These are phyloP conservation scores for Pempheris klunzingeri DNA, from an alignment of 2,797 vertebrate species.

Conservation along the genomic window DNA sequence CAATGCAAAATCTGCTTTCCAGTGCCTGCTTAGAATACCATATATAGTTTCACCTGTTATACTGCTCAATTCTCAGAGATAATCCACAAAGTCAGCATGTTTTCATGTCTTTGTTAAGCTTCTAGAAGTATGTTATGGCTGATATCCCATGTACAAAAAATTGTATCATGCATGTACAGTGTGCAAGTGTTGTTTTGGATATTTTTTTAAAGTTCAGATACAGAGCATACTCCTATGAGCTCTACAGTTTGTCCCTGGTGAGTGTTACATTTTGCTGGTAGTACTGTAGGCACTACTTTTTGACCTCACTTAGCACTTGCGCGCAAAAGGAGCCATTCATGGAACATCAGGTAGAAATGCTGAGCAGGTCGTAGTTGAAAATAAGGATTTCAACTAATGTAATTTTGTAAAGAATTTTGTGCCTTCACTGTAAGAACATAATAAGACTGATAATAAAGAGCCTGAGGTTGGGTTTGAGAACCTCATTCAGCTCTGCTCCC, in stretches of 20 bases:
- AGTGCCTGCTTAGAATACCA: conserved; percentile 81
- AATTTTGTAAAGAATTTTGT: neutral
- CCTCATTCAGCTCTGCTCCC: conserved; percentile 1
- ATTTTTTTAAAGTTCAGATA: conserved; percentile 12
- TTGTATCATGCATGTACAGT: conserved; percentile 14
- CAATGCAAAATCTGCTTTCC: conserved; percentile 80
- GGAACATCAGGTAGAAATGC: conserved; percentile 3
- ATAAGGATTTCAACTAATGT: neutral
- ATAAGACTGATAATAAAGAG: too few relatives aligned
- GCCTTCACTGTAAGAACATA: neutral
- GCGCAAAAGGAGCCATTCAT: neutral
- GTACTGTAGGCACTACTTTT: neutral
- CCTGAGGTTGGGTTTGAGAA: conserved; percentile 3
- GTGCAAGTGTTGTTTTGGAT: conserved; percentile 16
- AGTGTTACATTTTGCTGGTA: conserved; percentile 27
- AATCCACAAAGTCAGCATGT: conserved; percentile 68
- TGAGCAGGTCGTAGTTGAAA: neutral
- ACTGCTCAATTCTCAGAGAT: conserved; percentile 69
- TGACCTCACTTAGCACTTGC: conserved; percentile 8
- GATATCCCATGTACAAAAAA: conserved; percentile 23
- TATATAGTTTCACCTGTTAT: conserved; percentile 85
- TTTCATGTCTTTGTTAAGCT: conserved; percentile 59
- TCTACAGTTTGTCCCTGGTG: conserved; percentile 37
- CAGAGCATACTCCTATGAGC: conserved; percentile 17
- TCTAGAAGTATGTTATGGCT: conserved; percentile 35